These are phyloP conservation scores for Euphydryas editha DNA, from an alignment of 2,888 invertebrate species.

Conservation along the genomic window DNA sequence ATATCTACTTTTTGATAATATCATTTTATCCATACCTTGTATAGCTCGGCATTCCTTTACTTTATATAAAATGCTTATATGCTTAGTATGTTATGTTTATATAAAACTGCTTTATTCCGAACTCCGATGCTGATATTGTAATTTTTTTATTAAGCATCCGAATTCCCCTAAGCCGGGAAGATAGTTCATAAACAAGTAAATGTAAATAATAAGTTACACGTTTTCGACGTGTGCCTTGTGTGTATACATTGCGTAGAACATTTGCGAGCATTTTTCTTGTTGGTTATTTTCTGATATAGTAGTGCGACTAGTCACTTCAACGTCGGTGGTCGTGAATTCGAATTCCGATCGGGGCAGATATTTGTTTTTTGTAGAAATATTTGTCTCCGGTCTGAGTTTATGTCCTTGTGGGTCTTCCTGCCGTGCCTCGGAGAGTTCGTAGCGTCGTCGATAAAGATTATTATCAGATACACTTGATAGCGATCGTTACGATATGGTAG, in stretches of 20 bases:
- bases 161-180: not conserved
- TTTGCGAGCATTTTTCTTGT: not conserved
- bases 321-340: no score
- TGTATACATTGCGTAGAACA: not conserved
- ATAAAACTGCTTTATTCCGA: not conserved
- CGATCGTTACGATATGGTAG: no score
- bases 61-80: not conserved
- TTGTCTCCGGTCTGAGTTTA: no score
- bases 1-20: no score
- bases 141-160: not conserved
- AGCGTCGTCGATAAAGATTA: not conserved
- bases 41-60: not conserved
- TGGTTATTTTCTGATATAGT: no score
- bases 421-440: not conserved
- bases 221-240: not conserved
- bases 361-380: no score
- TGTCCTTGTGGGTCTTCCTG: not conserved
- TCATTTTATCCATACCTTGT: no score
- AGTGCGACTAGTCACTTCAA: no score
- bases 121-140: not conserved
- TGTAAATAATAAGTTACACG: constrained; percentile 9
- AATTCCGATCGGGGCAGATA: no score
- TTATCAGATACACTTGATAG: not conserved
- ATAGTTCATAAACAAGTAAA: constrained; percentile 2
- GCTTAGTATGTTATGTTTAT: not conserved